phyloP scores from a whole-genome alignment of 2,888 invertebrate species.

The Polyommatus icarus region DNA sequence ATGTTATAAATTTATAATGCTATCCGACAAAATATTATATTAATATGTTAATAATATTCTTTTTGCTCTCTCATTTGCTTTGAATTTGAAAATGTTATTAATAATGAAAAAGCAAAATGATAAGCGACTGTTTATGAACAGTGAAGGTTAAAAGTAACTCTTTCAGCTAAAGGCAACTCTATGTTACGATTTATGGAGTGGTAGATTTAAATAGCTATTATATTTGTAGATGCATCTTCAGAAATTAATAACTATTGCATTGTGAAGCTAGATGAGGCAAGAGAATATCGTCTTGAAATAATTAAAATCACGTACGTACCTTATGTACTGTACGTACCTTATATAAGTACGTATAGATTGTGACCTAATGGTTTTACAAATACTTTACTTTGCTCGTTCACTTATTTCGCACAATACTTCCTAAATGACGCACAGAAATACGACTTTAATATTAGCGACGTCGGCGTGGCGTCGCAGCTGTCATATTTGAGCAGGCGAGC shows the following conservation, averaged over 20 bases:
- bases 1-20: too few species aligned
- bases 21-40: background rate
- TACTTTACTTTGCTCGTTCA: background rate
- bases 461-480: slow-evolving; percentile 53
- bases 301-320: background rate
- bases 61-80: too few species aligned
- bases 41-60: too few species aligned
- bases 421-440: slow-evolving; percentile 39
- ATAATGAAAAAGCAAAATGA: background rate
- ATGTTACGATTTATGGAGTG: too few species aligned
- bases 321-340: too few species aligned
- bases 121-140: background rate
- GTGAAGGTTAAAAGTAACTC: background rate
- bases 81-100: background rate
- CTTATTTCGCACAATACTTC: background rate
- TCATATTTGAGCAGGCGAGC: slow-evolving; percentile 66
- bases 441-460: slow-evolving; percentile 29
- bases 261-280: background rate
- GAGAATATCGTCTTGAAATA: background rate
- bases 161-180: background rate
- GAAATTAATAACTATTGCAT: background rate
- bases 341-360: background rate
- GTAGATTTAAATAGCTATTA: too few species aligned
- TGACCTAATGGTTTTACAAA: background rate
- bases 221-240: too few species aligned